Percentiles rank a stretch among this genome's conserved stretches.
Conservation (phyloP, 1,140 invertebrate species). For the Drosophila repletoides region DNA sequence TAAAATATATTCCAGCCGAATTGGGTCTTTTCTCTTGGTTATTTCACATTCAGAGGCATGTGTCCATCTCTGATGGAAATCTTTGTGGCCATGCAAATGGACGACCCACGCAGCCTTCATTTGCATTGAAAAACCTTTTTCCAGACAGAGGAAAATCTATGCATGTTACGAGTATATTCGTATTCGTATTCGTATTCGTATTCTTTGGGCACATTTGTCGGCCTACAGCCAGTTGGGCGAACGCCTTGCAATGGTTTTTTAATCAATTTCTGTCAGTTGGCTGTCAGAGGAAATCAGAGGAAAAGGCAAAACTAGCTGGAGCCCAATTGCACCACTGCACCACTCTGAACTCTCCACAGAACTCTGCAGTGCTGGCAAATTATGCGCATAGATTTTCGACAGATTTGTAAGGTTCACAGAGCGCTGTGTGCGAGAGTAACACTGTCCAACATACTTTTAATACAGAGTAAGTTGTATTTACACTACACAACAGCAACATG, state of each 20-base stretch:
- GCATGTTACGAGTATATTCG: conserved; percentile 50
- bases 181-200: conserved; percentile 60
- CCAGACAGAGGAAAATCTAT: conserved; percentile 37
- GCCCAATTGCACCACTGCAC: conserved; percentile 1
- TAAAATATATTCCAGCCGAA: too few species aligned
- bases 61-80: conserved; percentile 32
- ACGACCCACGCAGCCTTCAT: conserved; percentile 32
- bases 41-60: neutral
- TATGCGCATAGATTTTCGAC: conserved; percentile 52
- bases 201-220: conserved; percentile 49
- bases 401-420: conserved; percentile 23
- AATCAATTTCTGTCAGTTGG: conserved; percentile 77
- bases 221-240: conserved; percentile 41
- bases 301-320: conserved; percentile 28
- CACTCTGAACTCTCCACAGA: too few species aligned
- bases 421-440: conserved; percentile 12
- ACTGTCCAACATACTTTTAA: conserved; percentile 45
- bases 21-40: too few species aligned
- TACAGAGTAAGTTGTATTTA: too few species aligned
- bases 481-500: conserved; percentile 28
- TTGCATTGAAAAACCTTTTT: conserved; percentile 37
- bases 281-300: conserved; percentile 65
- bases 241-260: conserved; percentile 58
- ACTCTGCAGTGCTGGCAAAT: conserved; percentile 40
- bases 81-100: conserved; percentile 20